Conservation (phyloP, 1,140 invertebrate species). For the Heterodera schachtii region DNA sequence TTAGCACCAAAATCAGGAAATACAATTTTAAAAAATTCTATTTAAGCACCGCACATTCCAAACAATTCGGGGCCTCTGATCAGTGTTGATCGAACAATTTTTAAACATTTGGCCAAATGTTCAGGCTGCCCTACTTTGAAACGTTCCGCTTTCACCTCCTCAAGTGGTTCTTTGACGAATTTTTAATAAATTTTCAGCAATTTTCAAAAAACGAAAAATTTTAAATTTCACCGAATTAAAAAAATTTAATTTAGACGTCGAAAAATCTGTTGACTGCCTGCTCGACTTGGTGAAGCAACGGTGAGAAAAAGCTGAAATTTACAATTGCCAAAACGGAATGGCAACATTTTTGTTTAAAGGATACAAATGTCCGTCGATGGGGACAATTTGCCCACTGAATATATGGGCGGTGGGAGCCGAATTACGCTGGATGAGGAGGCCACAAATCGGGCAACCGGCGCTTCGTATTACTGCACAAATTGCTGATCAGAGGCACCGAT, state of each 20-base stretch:
- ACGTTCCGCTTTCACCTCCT: conserved; percentile 64
- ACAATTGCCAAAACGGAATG: background rate
- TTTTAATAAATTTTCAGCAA: too few species aligned
- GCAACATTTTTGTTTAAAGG: background rate
- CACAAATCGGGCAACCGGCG: conserved; percentile 24
- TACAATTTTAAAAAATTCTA: too few species aligned
- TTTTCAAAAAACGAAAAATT: too few species aligned
- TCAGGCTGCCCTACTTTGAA: conserved; percentile 65
- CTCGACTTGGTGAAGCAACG: conserved; percentile 65
- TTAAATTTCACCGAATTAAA: too few species aligned
- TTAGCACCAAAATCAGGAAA: too few species aligned
- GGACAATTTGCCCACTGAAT: conserved; percentile 56
- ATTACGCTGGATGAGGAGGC: conserved; percentile 52
- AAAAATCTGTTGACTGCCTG: conserved; percentile 64
- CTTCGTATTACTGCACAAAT: conserved; percentile 38
- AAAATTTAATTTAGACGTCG: conserved; percentile 58
- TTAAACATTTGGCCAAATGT: too few species aligned
- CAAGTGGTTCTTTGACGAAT: too few species aligned
- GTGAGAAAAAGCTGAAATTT: conserved; percentile 17
- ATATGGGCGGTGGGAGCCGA: conserved; percentile 52
- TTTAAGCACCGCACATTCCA: conserved; percentile 59
- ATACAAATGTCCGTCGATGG: conserved; percentile 63
- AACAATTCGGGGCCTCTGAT: conserved; percentile 64
- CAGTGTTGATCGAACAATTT: too few species aligned
- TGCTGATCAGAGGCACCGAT: too few species aligned